Evolutionary conservation across 2,888 invertebrate species (phyloP).

Genomic region (Plebejus argus): DNA sequence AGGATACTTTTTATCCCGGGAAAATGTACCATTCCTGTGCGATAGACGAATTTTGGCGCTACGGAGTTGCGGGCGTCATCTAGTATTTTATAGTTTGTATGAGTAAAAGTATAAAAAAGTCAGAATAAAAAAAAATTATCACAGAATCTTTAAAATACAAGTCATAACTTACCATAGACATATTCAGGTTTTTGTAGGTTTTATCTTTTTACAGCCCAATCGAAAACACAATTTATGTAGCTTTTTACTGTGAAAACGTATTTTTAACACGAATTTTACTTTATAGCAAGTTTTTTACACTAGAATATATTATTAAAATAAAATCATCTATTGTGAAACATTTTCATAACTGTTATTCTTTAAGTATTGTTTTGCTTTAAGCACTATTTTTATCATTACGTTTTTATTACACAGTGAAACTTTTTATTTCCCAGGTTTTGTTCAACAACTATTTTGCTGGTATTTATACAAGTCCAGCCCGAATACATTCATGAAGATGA

Average conservation of each 20-base stretch:
- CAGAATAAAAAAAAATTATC: not conserved
- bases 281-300: not conserved
- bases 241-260: not conserved
- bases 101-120: not conserved
- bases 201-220: constrained; percentile 5
- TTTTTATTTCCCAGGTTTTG: too few species aligned
- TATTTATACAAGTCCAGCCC: too few species aligned
- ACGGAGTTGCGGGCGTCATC: too few species aligned
- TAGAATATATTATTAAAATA: not conserved
- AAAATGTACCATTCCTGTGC: too few species aligned
- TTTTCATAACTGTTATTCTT: not conserved
- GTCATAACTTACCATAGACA: constrained; percentile 22
- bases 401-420: too few species aligned
- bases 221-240: constrained; percentile 3
- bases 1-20: too few species aligned
- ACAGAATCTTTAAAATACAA: not conserved
- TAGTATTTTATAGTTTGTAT: too few species aligned
- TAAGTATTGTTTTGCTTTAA: too few species aligned
- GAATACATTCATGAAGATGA: too few species aligned
- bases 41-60: too few species aligned
- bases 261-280: not conserved
- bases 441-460: too few species aligned
- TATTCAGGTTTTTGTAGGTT: not conserved
- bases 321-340: not conserved
- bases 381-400: too few species aligned